Percentiles rank a stretch among this genome's conserved stretches.
phyloP scores from a whole-genome alignment of 2,797 vertebrate genomes.

The Cuniculus paca region DNA sequence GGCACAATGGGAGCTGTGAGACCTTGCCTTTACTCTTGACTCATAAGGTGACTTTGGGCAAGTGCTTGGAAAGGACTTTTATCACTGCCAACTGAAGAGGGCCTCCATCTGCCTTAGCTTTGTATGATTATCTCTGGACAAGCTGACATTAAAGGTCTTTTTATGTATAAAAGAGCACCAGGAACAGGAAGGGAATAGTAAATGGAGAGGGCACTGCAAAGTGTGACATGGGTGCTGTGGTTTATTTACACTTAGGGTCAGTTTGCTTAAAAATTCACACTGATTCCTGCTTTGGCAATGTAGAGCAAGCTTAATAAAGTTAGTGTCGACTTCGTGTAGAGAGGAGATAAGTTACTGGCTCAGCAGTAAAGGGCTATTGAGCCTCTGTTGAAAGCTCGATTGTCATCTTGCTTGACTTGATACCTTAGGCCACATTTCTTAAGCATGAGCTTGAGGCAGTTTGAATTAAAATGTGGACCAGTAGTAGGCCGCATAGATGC shows the following conservation, averaged over 20 bases:
- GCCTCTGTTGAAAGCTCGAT: slow-evolving; percentile 22
- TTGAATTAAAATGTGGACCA: slow-evolving; percentile 51
- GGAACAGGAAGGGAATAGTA: neutral
- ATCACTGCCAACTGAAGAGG: neutral
- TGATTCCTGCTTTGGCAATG: neutral
- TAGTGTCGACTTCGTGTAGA: neutral
- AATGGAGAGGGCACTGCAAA: neutral
- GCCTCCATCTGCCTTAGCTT: neutral
- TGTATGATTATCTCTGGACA: neutral
- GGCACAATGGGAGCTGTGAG: neutral
- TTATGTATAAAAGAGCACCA: neutral
- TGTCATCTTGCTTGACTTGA: neutral
- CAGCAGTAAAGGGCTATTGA: neutral
- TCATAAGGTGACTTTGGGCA: slow-evolving; percentile 32
- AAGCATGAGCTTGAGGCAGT: slow-evolving; percentile 23
- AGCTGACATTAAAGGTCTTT: neutral
- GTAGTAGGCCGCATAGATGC: neutral
- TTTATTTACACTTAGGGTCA: neutral
- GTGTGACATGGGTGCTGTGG: neutral
- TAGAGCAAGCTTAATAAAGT: neutral
- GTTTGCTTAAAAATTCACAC: neutral
- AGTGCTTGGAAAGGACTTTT: slow-evolving; percentile 5
- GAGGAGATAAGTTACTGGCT: neutral
- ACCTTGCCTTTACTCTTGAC: neutral
- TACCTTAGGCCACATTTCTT: neutral